Base-by-base conservation (phyloP, 2,797 vertebrate genomes). In the Cyclura pinguis region DNA sequence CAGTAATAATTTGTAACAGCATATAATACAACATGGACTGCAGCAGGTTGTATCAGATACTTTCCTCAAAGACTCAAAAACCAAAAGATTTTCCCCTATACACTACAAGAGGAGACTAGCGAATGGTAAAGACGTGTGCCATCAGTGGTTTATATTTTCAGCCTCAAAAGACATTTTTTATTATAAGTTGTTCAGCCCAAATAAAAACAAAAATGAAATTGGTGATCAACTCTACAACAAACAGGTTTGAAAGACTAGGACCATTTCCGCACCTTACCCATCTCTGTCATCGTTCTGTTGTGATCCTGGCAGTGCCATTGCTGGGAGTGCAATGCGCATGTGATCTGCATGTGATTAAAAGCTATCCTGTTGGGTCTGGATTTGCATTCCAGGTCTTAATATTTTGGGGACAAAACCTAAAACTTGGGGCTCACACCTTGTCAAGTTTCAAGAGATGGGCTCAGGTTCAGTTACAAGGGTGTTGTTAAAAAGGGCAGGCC, bases 91-190 rank as follows among this genome's bases (percentile, higher is more conserved):
- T 83, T 62, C 80, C 62, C 8, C 80, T 38, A 38, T 38, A 62
- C 35, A 83, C 22, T 3, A 83, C 32, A 59, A 59, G n/a, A 59
- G n/a, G 20, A 62, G 57, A 64, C 50, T 55, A 80, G 47, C 27
- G 32, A 80, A 80, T 80, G 20, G 81, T 38, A 35, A 83, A 83
- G 81, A 83, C 38, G 22, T 83, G 22, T 64, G 57, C 35, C 20
- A 22, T 62, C 57, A 62, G 38, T 83, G 81, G 22, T 35, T 83
- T n/a, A 83, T 83, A 83, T 83, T 62, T 83, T 83, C 50, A 55
- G 55, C 12, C 14, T 80, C 50, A n/a, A n/a, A 64, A 22, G 62
- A 64, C 22, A 22, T 64, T 20, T 80, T 80, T n/a, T 55, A 20
- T 7, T 83, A 22, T 38, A 62, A 62, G n/a, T 38, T 83, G 81